Evolutionary conservation across 1,140 invertebrate species (phyloP), one percentile per base, ranked within the genome.

Genomic region (Drosophila pectinifera): DNA sequence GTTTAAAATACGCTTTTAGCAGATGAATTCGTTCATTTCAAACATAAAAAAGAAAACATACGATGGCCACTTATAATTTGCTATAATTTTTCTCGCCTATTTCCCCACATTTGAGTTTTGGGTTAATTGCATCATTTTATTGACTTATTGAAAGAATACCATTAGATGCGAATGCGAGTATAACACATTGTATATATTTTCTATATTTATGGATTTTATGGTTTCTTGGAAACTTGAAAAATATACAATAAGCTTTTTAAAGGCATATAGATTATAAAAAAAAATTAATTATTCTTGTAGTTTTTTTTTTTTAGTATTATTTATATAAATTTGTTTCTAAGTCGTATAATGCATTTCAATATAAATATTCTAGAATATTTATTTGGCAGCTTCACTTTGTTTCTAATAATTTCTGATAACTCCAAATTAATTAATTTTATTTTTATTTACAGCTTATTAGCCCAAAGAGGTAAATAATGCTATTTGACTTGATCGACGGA

Each of bases 401-500:
- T 18, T 31, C 4, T 49, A 1, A 3, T 18, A 5, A 14, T 49
- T 16, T 14, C 7, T 16, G 8, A 28, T 49, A 20, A 14, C 28
- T 8, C 2, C 8, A 20, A 49, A 34, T 20, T 14, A 0, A 34
- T 34, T 14, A 4, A 13, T 5, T 18, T 48, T 28, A 34, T 51
- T 34, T 34, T 3, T 31, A 22, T 28, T 62, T 62, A 26, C 64
- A 53, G 65, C 64, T 24, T 69, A 56, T 38, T 69, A 70, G 34
- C 67, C 67, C 18, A n/a, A 14, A 28, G 31, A 38, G 67, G 67
- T 56, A 51, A 56, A 70, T 56, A 57, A 70, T 70, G 67, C 31
- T 43, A 24, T 39, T 70, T 69, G 67, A 69, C 64, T 46, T 69
- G 49, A 41, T 46, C 65, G 67, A 70, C 64, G 64, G 31, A 56